phyloP scores from a whole-genome alignment of 2,888 invertebrate genomes.

The Mechanitis messenoides region DNA sequence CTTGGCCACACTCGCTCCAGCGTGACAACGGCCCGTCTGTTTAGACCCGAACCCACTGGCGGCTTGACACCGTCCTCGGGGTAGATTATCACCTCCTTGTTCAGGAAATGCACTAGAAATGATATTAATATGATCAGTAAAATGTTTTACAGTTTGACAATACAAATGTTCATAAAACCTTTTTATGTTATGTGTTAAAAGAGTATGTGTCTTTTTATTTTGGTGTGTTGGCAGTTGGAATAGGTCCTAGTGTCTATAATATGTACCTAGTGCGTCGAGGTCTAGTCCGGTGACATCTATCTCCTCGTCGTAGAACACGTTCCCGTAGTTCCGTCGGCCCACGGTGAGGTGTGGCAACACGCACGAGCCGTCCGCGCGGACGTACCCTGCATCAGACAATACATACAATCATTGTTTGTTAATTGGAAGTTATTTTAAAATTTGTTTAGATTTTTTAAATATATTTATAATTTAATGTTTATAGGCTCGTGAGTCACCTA shows the following conservation, averaged over 20 bases:
- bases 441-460: too few species aligned
- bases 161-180: not conserved
- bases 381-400: conserved; percentile 63
- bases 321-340: conserved; percentile 93
- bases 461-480: too few species aligned
- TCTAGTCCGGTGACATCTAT: conserved; percentile 91
- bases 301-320: conserved; percentile 89
- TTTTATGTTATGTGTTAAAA: not conserved
- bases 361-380: conserved; percentile 86
- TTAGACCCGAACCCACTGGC: conserved; percentile 89
- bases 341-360: conserved; percentile 91
- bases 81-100: conserved; percentile 96
- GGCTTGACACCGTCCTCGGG: conserved; percentile 94
- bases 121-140: conserved; percentile 2
- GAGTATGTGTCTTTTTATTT: not conserved
- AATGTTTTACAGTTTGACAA: not conserved
- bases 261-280: conserved; percentile 86
- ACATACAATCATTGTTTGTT: too few species aligned
- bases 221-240: not conserved
- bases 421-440: too few species aligned
- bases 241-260: conserved; percentile 21
- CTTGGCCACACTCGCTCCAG: conserved; percentile 96
- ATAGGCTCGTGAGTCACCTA: conserved; percentile 41
- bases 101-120: conserved; percentile 87
- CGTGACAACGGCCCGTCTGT: conserved; percentile 93